These are phyloP conservation scores for Drosophila longiperda DNA, from an alignment of 2,888 invertebrate genomes.

Conservation along the genomic window DNA sequence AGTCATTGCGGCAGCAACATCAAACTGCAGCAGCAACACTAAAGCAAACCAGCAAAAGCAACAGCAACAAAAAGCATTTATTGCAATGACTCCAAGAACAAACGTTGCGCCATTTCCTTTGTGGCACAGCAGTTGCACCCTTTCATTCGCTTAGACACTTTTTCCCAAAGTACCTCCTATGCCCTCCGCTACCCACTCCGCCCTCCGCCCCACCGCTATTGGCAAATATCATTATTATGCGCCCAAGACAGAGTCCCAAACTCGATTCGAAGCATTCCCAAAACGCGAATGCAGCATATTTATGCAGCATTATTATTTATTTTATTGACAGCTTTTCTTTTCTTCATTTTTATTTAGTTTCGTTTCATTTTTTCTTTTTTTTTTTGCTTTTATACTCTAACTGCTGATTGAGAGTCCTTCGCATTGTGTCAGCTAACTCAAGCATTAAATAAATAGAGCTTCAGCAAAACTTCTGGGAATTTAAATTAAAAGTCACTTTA, in stretches of 20 bases:
- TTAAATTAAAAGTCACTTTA: not conserved
- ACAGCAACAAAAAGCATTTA: conserved; percentile 33
- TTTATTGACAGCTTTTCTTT: conserved; percentile 74
- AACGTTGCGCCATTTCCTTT: conserved; percentile 74
- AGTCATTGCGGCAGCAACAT: conserved; percentile 52
- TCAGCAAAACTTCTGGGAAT: not conserved
- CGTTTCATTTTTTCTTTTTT: not conserved
- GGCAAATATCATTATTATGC: conserved; percentile 74
- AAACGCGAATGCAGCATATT: conserved; percentile 62
- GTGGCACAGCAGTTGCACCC: conserved; percentile 67
- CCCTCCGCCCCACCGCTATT: conserved; percentile 11
- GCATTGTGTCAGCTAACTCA: conserved; percentile 15
- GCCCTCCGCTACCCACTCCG: not conserved
- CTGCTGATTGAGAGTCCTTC: conserved; percentile 39
- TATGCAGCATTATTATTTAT: conserved; percentile 79
- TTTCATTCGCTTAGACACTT: conserved; percentile 65
- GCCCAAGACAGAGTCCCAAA: conserved; percentile 27
- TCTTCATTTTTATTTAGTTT: conserved; percentile 19
- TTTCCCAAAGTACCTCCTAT: conserved; percentile 28
- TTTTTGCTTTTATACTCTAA: conserved; percentile 35
- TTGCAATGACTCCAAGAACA: conserved; percentile 70
- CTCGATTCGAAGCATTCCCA: conserved; percentile 42
- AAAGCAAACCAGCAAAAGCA: conserved; percentile 23
- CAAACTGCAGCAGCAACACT: conserved; percentile 35
- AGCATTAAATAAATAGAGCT: conserved; percentile 15